Conservation (phyloP, 1,140 invertebrate species). For the Trichogramma pretiosum region DNA sequence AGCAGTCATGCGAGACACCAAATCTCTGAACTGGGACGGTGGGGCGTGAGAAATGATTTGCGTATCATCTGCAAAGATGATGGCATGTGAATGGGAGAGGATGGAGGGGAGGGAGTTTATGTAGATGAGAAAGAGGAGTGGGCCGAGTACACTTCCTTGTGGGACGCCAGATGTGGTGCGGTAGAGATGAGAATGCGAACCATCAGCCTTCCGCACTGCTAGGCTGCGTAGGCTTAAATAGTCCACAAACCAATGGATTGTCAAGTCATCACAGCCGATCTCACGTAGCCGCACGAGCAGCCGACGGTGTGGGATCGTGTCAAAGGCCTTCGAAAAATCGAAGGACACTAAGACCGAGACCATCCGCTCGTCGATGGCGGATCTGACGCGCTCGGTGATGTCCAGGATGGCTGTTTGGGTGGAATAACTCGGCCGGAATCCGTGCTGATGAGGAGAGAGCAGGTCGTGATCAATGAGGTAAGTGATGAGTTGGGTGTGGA, state of each 20-base stretch:
- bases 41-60: not conserved
- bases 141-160: not conserved
- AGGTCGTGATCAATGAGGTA: not conserved
- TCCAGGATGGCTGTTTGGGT: slow-evolving; percentile 26
- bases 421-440: slow-evolving; percentile 24
- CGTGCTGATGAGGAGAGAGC: slow-evolving; percentile 21
- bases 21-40: not conserved
- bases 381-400: slow-evolving; percentile 26
- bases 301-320: slow-evolving; percentile 1
- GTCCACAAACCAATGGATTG: not conserved
- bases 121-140: not conserved
- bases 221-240: not conserved
- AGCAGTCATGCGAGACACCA: not conserved
- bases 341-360: slow-evolving; percentile 28
- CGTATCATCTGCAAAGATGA: not conserved
- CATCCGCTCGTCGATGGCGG: slow-evolving; percentile 21
- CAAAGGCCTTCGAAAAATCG: slow-evolving; percentile 31
- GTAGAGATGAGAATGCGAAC: not conserved
- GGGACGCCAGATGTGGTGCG: not conserved
- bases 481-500: not conserved
- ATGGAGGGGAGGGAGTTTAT: not conserved
- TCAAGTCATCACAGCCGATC: not conserved
- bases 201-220: not conserved
- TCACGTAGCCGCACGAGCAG: not conserved
- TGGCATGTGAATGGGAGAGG: not conserved